Conservation (phyloP, 2,888 invertebrate genomes). For the Drosophila hamatofila region DNA sequence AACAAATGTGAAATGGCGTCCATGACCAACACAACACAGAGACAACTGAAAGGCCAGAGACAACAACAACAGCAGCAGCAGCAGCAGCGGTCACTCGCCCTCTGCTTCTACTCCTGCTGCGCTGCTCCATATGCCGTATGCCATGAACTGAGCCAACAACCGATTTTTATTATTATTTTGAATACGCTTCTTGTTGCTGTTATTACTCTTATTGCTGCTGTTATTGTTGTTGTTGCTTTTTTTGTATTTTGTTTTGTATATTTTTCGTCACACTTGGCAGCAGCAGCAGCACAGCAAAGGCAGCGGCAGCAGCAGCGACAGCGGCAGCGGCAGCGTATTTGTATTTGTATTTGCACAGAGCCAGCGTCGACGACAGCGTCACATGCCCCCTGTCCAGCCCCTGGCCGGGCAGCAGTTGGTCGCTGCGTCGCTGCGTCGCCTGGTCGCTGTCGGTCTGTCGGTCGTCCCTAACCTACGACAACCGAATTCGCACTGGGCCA, state of each 20-base stretch:
- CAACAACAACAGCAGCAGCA: conserved; percentile 27
- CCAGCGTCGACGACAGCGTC: conserved; percentile 53
- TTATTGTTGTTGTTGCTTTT: conserved; percentile 55
- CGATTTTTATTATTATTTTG: conserved; percentile 80
- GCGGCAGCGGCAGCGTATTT: conserved; percentile 51
- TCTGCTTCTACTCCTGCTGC: conserved; percentile 20
- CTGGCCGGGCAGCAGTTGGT: conserved; percentile 41
- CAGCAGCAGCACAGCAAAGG: conserved; percentile 42
- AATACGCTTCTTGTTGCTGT: conserved; percentile 75
- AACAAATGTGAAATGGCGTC: conserved; percentile 74
- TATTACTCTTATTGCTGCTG: conserved; percentile 65
- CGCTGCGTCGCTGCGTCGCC: conserved; percentile 29
- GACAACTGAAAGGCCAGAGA: conserved; percentile 48
- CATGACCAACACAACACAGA: conserved; percentile 76
- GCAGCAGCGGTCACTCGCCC: conserved; percentile 55
- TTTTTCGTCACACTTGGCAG: conserved; percentile 80
- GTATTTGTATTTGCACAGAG: conserved; percentile 72
- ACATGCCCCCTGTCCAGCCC: conserved; percentile 59
- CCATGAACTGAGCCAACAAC: conserved; percentile 69
- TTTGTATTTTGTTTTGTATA: conserved; percentile 80
- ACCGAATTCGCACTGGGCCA: conserved; percentile 80
- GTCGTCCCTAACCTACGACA: conserved; percentile 79
- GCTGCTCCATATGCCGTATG: conserved; percentile 57
- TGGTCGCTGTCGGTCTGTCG: conserved; percentile 52
- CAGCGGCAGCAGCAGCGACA: conserved; percentile 26